Evolutionary conservation across 2,797 vertebrate genomes (phyloP).

Genomic region (Podargus strigoides): DNA sequence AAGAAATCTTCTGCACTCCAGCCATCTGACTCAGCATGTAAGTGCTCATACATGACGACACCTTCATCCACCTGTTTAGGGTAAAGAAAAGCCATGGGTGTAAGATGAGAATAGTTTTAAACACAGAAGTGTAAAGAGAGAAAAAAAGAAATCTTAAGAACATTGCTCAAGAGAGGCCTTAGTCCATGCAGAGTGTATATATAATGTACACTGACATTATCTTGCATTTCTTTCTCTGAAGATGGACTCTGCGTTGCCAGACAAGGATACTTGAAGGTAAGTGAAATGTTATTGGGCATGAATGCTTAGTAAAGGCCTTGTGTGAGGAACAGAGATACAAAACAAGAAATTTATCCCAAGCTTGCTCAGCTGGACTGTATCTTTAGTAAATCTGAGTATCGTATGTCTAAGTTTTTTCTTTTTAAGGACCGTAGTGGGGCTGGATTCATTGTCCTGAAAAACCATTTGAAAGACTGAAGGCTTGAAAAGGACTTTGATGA

Average conservation of each 20-base stretch:
- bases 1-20: slow-evolving; percentile 87
- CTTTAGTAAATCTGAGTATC: neutral
- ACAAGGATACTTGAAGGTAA: neutral
- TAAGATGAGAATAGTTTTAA: neutral
- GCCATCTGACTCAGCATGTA: slow-evolving; percentile 65
- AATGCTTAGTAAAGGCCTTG: neutral
- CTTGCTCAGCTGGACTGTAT: neutral
- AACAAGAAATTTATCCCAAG: neutral
- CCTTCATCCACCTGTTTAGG: slow-evolving; percentile 79
- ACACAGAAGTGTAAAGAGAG: neutral
- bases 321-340: neutral
- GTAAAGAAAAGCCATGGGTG: neutral
- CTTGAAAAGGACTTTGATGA: neutral
- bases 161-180: neutral
- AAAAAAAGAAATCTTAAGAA: neutral
- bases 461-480: neutral
- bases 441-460: neutral
- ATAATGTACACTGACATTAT: neutral
- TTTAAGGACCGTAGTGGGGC: neutral
- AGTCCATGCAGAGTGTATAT: neutral
- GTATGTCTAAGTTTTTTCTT: neutral
- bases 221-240: neutral
- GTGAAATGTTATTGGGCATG: neutral
- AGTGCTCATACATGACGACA: slow-evolving; percentile 81
- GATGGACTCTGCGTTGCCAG: neutral